Conservation (phyloP, 1,140 invertebrate species). For the Patella vulgata region DNA sequence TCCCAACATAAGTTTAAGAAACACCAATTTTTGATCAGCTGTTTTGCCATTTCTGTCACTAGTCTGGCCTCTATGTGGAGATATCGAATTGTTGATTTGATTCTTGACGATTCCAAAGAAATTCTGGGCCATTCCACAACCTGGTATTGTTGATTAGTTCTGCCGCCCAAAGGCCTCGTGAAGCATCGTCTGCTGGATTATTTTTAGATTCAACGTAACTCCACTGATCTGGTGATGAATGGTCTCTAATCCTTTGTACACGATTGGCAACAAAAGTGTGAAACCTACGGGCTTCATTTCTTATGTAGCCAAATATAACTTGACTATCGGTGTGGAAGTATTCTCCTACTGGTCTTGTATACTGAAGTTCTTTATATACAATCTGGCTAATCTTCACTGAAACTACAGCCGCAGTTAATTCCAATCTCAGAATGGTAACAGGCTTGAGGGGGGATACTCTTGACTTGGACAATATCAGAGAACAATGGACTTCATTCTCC, state of each 20-base stretch:
- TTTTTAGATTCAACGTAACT: slow-evolving; percentile 16
- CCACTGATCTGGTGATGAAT: slow-evolving; percentile 22
- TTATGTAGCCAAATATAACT: slow-evolving; percentile 22
- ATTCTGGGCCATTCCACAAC: slow-evolving; percentile 35
- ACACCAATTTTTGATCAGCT: no score
- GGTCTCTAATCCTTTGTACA: slow-evolving; percentile 22
- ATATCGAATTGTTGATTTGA: neutral
- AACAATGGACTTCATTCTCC: slow-evolving; percentile 23
- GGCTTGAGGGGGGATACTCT: slow-evolving; percentile 24
- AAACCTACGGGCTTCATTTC: slow-evolving; percentile 17
- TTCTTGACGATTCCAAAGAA: slow-evolving; percentile 25
- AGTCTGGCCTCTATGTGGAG: no score
- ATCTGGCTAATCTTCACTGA: slow-evolving; percentile 24
- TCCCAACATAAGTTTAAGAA: no score
- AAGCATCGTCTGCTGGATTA: no score
- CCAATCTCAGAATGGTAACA: slow-evolving; percentile 29
- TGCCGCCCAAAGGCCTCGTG: slow-evolving; percentile 22
- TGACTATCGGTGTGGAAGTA: slow-evolving; percentile 32
- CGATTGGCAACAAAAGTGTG: slow-evolving; percentile 22
- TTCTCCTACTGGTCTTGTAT: slow-evolving; percentile 1
- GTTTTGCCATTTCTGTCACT: no score
- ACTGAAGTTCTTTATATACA: slow-evolving; percentile 18
- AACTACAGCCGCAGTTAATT: slow-evolving; percentile 32
- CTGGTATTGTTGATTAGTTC: slow-evolving; percentile 17
- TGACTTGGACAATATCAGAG: slow-evolving; percentile 35